Evolutionary conservation across 1,140 invertebrate genomes (phyloP).

Genomic region (Caenorhabditis briggsae): DNA sequence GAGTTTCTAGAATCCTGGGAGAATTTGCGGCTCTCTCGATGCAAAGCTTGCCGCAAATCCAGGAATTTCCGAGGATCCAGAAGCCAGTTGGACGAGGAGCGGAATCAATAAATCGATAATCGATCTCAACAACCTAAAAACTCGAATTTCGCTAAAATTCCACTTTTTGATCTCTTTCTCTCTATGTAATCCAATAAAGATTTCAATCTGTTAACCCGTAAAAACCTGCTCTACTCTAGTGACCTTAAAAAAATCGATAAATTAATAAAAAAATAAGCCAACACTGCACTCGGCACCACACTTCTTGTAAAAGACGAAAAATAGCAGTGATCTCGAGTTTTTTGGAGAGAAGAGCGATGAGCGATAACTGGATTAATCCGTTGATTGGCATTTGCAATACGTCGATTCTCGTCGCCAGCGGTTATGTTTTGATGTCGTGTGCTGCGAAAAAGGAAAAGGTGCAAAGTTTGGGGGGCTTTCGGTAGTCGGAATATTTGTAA

Average conservation of each 20-base stretch:
- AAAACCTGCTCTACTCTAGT: too few relatives aligned
- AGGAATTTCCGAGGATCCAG: neutral
- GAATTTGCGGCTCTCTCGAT: neutral
- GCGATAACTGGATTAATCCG: constrained; percentile 5
- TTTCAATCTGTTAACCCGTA: too few relatives aligned
- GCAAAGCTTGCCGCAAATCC: neutral
- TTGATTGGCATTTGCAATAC: constrained; percentile 12
- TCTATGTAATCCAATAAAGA: too few relatives aligned
- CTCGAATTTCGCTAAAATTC: too few relatives aligned
- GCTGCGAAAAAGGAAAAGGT: constrained; percentile 37
- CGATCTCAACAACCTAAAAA: neutral
- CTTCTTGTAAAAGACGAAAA: too few relatives aligned
- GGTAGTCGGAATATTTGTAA: neutral
- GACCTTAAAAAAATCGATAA: too few relatives aligned
- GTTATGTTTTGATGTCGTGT: constrained; percentile 7
- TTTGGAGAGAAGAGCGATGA: neutral
- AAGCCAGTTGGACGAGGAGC: neutral
- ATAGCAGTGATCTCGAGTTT: too few relatives aligned
- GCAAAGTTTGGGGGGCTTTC: too few relatives aligned
- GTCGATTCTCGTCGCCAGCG: neutral
- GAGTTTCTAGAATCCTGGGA: neutral
- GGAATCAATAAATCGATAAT: neutral
- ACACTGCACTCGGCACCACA: too few relatives aligned
- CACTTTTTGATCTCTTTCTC: too few relatives aligned
- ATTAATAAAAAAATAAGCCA: too few relatives aligned